Conservation (phyloP, 2,797 vertebrate species). For the Darevskia mixta region DNA sequence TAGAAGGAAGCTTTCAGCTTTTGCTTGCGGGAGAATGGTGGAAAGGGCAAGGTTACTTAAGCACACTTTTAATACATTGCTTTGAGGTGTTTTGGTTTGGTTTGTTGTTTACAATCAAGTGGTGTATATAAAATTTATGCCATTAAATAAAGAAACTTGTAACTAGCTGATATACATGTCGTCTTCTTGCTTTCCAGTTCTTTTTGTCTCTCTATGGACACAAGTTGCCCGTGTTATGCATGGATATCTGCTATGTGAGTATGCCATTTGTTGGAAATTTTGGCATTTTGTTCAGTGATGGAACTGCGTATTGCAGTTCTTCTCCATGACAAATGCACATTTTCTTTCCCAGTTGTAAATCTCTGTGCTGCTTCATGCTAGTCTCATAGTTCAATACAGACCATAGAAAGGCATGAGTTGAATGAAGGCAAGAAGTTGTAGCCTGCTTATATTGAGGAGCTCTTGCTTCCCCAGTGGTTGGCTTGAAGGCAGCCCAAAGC, state of each 20-base stretch:
- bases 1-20: no score
- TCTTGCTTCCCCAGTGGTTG: no score
- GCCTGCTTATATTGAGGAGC: no score
- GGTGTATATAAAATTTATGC: no score
- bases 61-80: no score
- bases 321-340: not conserved
- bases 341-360: not conserved
- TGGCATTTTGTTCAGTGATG: not conserved
- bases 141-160: no score
- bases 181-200: slow-evolving; percentile 83
- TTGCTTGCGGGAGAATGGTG: not conserved
- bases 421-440: not conserved
- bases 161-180: slow-evolving; percentile 20
- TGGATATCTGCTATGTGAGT: slow-evolving; percentile 98
- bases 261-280: not conserved
- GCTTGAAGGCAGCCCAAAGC: no score
- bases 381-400: not conserved
- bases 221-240: slow-evolving; percentile 95
- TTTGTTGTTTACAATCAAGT: no score
- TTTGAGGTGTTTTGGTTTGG: no score
- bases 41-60: not conserved
- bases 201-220: slow-evolving; percentile 98
- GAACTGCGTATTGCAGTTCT: not conserved
- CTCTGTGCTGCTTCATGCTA: not conserved
- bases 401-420: not conserved